Conservation (phyloP, 2,888 invertebrate species). For the Melolontha melolontha region DNA sequence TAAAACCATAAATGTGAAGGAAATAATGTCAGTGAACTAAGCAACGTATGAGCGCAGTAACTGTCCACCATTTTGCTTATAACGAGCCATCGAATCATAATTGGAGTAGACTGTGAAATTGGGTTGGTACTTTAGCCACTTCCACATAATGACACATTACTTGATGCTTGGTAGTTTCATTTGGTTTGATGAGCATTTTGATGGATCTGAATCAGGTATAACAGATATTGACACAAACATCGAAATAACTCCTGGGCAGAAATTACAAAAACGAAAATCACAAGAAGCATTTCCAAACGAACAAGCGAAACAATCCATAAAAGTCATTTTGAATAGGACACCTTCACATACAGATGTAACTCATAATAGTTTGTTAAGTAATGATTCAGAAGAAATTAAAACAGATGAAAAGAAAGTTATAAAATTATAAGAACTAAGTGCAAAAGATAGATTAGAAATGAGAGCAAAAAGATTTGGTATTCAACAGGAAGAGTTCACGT, state of each 20-base stretch:
- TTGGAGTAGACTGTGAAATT: no score
- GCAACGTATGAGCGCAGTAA: no score
- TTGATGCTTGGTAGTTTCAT: no score
- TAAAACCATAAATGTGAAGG: no score
- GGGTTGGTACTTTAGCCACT: no score
- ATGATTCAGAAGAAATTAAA: constrained; percentile 55
- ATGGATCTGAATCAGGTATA: constrained; percentile 60
- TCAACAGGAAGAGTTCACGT: no score
- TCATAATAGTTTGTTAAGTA: constrained; percentile 43
- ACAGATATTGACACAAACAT: constrained; percentile 59
- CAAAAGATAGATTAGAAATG: constrained; percentile 78
- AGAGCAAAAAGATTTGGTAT: constrained; percentile 86
- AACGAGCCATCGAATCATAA: no score
- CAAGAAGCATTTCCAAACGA: constrained; percentile 52
- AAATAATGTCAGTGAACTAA: no score
- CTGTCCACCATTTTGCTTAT: no score
- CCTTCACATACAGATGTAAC: constrained; percentile 51
- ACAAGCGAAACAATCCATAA: constrained; percentile 67
- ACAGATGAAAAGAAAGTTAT: constrained; percentile 67
- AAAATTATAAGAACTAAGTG: constrained; percentile 70
- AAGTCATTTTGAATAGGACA: constrained; percentile 73
- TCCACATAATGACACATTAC: no score
- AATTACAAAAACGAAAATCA: constrained; percentile 56
- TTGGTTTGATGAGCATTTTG: constrained; percentile 60
- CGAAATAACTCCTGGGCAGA: constrained; percentile 54